A percentile compares a stretch with the other conserved stretches of the same genome.
These are phyloP conservation scores for Keiferia lycopersicella DNA, from an alignment of 2,888 invertebrate genomes.

Conservation along the genomic window DNA sequence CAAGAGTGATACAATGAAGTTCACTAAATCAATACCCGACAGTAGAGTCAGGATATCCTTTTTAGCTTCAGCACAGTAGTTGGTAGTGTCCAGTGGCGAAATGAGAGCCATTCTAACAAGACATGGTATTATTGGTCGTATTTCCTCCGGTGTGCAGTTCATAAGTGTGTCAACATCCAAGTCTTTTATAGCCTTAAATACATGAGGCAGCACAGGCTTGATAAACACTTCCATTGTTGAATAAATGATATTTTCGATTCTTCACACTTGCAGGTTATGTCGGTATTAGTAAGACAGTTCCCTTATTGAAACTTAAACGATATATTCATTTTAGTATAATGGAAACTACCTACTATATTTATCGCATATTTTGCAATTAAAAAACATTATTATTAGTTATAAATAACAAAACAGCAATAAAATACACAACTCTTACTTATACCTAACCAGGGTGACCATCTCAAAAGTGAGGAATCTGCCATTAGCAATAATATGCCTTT, in stretches of 20 bases:
- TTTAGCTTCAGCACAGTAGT: slow-evolving; percentile 90
- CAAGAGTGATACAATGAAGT: slow-evolving; percentile 94
- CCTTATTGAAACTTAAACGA: background rate
- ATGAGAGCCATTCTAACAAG: slow-evolving; percentile 95
- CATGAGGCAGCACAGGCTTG: slow-evolving; percentile 84
- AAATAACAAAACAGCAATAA: too few relatives aligned
- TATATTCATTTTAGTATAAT: too few relatives aligned
- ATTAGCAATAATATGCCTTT: too few relatives aligned
- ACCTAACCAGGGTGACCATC: too few relatives aligned
- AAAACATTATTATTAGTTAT: too few relatives aligned
- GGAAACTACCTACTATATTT: too few relatives aligned
- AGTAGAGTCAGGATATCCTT: slow-evolving; percentile 94
- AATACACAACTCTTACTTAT: too few relatives aligned
- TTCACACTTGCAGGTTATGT: background rate
- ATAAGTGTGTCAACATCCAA: slow-evolving; percentile 89
- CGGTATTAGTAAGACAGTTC: background rate
- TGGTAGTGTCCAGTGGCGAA: slow-evolving; percentile 92
- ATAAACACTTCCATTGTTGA: slow-evolving; percentile 62
- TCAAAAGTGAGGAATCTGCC: too few relatives aligned
- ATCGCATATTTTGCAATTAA: too few relatives aligned
- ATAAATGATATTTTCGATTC: background rate
- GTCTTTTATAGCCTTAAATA: slow-evolving; percentile 91
- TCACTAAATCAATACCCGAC: slow-evolving; percentile 95
- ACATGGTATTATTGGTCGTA: slow-evolving; percentile 95
- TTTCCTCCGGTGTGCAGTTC: slow-evolving; percentile 87